A percentile compares a stretch with the other conserved stretches of the same genome.
phyloP scores from a whole-genome alignment of 2,113 vertebrate genomes.

The Chionodraco myersi region DNA sequence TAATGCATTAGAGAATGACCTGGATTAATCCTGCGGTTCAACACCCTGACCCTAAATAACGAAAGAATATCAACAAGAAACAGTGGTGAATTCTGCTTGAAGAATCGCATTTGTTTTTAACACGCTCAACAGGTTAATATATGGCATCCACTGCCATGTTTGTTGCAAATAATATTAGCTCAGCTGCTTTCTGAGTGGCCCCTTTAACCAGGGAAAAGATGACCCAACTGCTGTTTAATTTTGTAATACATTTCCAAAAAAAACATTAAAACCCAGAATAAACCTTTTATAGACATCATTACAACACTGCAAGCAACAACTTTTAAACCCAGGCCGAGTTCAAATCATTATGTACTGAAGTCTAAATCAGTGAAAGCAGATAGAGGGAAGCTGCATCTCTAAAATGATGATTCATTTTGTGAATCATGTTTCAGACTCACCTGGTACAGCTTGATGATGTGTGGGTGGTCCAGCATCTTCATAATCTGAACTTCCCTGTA shows the following conservation, averaged over 20 bases:
- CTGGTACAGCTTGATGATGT: constrained; percentile 99
- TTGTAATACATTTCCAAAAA: background rate
- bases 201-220: constrained; percentile 1
- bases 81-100: constrained; percentile 7
- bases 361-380: background rate
- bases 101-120: constrained; percentile 2
- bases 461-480: constrained; percentile 97
- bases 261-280: background rate
- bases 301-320: background rate
- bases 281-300: background rate
- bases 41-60: constrained; percentile 29
- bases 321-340: background rate
- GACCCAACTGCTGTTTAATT: background rate
- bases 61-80: constrained; percentile 35
- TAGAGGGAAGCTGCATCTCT: background rate
- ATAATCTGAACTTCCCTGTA: constrained; percentile 98
- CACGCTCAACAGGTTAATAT: too few relatives aligned
- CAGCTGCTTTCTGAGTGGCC: constrained; percentile 10
- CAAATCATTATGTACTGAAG: background rate
- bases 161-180: constrained; percentile 18
- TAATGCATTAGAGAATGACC: constrained; percentile 67
- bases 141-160: background rate
- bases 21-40: constrained; percentile 30
- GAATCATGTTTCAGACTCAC: constrained; percentile 71
- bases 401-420: background rate